These are phyloP conservation scores for Semibalanus balanoides DNA, from an alignment of 1,140 invertebrate genomes.

Conservation along the genomic window DNA sequence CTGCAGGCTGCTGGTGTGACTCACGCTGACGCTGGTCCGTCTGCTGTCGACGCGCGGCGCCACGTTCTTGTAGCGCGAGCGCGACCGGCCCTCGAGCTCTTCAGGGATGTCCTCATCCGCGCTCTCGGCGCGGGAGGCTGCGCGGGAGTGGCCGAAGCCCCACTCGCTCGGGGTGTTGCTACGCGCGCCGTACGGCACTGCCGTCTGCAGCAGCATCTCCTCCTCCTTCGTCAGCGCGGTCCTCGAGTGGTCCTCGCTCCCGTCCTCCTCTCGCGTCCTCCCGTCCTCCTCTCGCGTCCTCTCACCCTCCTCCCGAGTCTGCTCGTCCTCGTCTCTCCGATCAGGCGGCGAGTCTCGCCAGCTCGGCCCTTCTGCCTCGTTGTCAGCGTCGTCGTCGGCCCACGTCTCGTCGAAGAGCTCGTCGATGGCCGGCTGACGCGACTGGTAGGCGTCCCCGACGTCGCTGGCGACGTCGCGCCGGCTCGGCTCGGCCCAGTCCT, in stretches of 20 bases:
- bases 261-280: neutral
- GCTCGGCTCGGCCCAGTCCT: neutral
- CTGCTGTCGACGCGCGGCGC: neutral
- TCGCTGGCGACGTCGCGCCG: neutral
- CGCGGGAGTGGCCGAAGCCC: neutral
- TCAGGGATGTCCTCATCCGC: neutral
- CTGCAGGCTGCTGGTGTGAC: neutral
- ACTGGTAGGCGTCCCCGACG: neutral
- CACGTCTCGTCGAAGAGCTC: neutral
- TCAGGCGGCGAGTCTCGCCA: neutral
- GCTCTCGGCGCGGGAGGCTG: neutral
- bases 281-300: neutral
- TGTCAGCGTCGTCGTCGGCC: neutral
- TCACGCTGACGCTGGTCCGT: neutral
- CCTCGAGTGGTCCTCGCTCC: neutral
- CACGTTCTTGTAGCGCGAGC: neutral
- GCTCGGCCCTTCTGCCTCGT: neutral
- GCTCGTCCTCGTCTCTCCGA: too few relatives aligned
- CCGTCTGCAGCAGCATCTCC: neutral
- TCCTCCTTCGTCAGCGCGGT: neutral
- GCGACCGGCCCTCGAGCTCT: neutral
- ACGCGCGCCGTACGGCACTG: neutral
- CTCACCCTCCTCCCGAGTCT: neutral
- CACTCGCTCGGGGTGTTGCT: neutral
- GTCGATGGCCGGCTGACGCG: neutral